A percentile compares a stretch with the other conserved stretches of the same genome.
These are phyloP conservation scores for Glandiceps talaboti DNA, from an alignment of 53 echinoderm and acorn worm genomes.

Conservation along the genomic window DNA sequence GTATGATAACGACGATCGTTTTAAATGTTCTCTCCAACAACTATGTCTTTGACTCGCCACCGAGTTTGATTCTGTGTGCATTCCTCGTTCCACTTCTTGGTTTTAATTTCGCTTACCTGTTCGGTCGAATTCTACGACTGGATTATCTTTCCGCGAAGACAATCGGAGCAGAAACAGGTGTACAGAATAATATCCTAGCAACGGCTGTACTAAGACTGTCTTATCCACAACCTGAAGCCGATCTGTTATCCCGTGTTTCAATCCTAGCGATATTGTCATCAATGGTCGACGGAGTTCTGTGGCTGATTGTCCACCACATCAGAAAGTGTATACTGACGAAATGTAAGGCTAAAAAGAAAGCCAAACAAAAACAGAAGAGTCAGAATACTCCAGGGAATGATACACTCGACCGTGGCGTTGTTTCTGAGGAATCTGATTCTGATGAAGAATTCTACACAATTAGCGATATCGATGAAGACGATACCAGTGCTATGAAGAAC, in stretches of 20 bases:
- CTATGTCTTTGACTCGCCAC: conserved; percentile 46
- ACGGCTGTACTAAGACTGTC: conserved; percentile 56
- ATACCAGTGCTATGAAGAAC: neutral
- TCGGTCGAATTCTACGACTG: conserved; percentile 54
- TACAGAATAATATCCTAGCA: conserved; percentile 80
- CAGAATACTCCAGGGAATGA: neutral
- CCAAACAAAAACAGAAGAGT: neutral
- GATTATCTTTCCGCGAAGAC: conserved; percentile 46
- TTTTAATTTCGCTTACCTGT: conserved; percentile 60
- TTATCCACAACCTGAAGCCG: conserved; percentile 75
- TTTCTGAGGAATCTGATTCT: neutral
- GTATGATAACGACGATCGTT: conserved; percentile 38
- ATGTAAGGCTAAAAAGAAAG: conserved; percentile 1
- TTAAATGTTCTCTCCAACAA: conserved; percentile 60
- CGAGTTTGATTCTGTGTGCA: conserved; percentile 29
- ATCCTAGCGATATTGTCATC: conserved; percentile 55
- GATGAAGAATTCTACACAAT: neutral
- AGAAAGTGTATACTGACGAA: conserved; percentile 2
- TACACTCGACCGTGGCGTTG: neutral
- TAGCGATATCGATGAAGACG: neutral
- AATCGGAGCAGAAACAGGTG: conserved; percentile 79
- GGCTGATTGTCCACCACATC: conserved; percentile 28
- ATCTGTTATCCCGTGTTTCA: conserved; percentile 68
- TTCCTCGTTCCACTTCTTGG: conserved; percentile 51
- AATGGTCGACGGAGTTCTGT: conserved; percentile 43